phyloP scores from a whole-genome alignment of 2,888 invertebrate genomes.

The Masnerella sp. region DNA sequence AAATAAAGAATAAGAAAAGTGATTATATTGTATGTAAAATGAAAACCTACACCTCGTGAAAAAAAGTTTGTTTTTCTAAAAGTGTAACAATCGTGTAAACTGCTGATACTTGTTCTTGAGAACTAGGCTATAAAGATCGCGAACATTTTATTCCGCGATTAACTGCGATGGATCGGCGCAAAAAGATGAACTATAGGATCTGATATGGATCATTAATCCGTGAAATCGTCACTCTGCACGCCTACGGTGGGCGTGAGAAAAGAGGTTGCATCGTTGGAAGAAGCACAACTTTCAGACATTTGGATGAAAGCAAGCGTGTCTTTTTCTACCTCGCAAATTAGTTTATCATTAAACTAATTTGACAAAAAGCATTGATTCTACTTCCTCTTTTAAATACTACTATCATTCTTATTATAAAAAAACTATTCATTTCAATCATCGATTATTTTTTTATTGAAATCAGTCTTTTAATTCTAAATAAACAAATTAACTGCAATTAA shows the following conservation, averaged over 20 bases:
- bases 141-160: slow-evolving; percentile 51
- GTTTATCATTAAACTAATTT: background rate
- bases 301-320: slow-evolving; percentile 44
- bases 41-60: background rate
- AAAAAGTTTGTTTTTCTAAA: slow-evolving; percentile 25
- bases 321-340: background rate
- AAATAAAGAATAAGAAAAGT: no score
- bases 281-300: slow-evolving; percentile 30
- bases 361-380: background rate
- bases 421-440: no score
- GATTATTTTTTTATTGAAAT: no score
- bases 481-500: no score
- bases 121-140: slow-evolving; percentile 60
- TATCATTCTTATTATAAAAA: no score
- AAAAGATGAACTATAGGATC: slow-evolving; percentile 60
- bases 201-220: slow-evolving; percentile 66
- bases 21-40: no score
- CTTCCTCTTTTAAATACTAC: background rate
- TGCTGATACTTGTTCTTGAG: slow-evolving; percentile 41
- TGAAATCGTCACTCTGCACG: slow-evolving; percentile 61
- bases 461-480: no score
- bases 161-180: slow-evolving; percentile 42
- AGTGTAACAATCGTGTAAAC: slow-evolving; percentile 31
- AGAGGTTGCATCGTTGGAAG: slow-evolving; percentile 60
- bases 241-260: slow-evolving; percentile 65